Conservation (phyloP, 1,140 invertebrate species). For the Cryptotermes secundus region DNA sequence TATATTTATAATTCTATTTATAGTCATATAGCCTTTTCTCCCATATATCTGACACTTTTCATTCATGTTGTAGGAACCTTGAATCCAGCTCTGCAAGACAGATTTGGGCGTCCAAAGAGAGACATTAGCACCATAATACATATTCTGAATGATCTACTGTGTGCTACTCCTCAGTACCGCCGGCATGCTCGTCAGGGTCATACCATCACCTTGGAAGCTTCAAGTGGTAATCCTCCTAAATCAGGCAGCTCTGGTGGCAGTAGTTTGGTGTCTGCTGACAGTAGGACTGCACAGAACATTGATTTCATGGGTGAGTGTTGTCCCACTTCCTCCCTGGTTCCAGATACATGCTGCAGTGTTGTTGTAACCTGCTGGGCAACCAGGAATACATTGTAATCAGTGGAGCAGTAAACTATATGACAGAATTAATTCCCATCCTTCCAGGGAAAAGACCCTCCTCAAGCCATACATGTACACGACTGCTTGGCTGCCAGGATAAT, state of each 20-base stretch:
- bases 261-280: neutral
- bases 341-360: too few species aligned
- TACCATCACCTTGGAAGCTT: conserved; percentile 30
- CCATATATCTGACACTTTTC: too few species aligned
- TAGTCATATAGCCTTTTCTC: too few species aligned
- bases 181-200: conserved; percentile 43
- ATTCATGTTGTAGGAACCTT: conserved; percentile 70
- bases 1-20: too few species aligned
- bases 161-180: conserved; percentile 70
- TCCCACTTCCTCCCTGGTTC: too few species aligned
- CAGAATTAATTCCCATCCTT: too few species aligned
- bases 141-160: conserved; percentile 90
- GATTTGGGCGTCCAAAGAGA: conserved; percentile 82
- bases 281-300: neutral
- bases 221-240: neutral
- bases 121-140: conserved; percentile 94
- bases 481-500: too few species aligned
- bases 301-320: neutral
- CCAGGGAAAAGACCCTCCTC: too few species aligned
- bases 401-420: too few species aligned
- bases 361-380: too few species aligned
- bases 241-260: neutral
- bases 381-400: too few species aligned
- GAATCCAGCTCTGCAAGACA: conserved; percentile 91
- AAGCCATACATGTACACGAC: too few species aligned